Evolutionary conservation across 2,113 vertebrate species (phyloP).

Genomic region (Delphinus delphis): DNA sequence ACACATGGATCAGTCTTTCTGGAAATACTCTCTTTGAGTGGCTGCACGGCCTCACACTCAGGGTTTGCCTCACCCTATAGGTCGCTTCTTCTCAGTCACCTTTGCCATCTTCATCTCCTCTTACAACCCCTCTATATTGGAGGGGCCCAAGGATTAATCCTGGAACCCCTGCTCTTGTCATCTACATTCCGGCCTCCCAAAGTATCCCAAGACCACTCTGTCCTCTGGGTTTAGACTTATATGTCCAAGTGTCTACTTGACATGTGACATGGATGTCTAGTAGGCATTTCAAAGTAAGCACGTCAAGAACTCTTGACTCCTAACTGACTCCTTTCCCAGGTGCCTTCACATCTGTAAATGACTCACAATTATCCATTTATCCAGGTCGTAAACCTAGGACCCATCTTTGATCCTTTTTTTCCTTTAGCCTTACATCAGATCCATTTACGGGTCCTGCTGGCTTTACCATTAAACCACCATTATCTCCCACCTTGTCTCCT

Average conservation of each 20-base stretch:
- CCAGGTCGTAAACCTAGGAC: no score
- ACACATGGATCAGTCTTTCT: neutral
- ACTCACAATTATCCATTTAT: neutral
- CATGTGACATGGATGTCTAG: neutral
- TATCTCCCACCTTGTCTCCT: neutral
- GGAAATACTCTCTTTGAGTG: neutral
- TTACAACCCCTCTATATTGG: neutral
- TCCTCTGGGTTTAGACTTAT: neutral
- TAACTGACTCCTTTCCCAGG: neutral
- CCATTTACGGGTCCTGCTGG: neutral
- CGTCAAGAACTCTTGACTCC: neutral
- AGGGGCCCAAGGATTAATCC: neutral
- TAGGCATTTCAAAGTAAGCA: neutral
- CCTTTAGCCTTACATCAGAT: neutral
- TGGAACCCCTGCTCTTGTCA: neutral
- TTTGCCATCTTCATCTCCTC: no score
- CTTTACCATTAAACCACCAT: neutral
- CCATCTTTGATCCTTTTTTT: neutral
- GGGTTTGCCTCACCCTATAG: neutral
- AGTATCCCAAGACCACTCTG: neutral
- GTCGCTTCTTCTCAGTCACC: neutral
- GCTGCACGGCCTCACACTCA: neutral
- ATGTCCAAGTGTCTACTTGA: neutral
- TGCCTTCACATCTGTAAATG: neutral
- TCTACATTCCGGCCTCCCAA: neutral